Percentiles rank a stretch among this genome's conserved stretches.
phyloP scores from a whole-genome alignment of 2,797 vertebrate species.

The Hylomyscus alleni region DNA sequence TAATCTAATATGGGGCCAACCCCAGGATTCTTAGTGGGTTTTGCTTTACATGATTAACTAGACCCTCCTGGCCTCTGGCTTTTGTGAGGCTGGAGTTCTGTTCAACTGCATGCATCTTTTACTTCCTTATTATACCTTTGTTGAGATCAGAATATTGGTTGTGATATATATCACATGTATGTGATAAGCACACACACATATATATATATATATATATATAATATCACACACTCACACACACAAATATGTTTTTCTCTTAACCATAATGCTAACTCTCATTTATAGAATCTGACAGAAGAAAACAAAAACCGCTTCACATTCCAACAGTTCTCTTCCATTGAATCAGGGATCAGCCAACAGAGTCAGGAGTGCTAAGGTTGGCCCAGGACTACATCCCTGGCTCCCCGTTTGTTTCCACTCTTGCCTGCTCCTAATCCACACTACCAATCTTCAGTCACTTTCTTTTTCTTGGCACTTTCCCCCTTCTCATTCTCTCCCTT shows the following conservation, averaged over 20 bases:
- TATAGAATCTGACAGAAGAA: not conserved
- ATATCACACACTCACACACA: not conserved
- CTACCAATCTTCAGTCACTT: not conserved
- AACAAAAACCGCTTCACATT: not conserved
- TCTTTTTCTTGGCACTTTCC: not conserved
- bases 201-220: not conserved
- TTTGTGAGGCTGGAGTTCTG: not conserved
- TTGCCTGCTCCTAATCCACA: no score
- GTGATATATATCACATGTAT: not conserved
- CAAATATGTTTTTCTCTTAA: not conserved
- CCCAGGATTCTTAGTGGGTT: accelerated
- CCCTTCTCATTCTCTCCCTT: not conserved
- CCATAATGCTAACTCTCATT: not conserved
- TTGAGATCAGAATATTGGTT: not conserved
- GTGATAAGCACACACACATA: no score
- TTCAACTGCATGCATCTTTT: not conserved
- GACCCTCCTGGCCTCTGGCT: not conserved
- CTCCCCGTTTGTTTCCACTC: not conserved
- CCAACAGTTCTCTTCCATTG: not conserved
- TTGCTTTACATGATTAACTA: not conserved
- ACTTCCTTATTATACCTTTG: not conserved
- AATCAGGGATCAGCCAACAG: not conserved
- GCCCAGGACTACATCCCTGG: not conserved
- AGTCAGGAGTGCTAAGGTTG: not conserved
- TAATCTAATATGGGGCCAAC: not conserved